A percentile compares a stretch with the other conserved stretches of the same genome.
Evolutionary conservation across 2,113 vertebrate genomes (phyloP).

Genomic region (Protobothrops mucrosquamatus): DNA sequence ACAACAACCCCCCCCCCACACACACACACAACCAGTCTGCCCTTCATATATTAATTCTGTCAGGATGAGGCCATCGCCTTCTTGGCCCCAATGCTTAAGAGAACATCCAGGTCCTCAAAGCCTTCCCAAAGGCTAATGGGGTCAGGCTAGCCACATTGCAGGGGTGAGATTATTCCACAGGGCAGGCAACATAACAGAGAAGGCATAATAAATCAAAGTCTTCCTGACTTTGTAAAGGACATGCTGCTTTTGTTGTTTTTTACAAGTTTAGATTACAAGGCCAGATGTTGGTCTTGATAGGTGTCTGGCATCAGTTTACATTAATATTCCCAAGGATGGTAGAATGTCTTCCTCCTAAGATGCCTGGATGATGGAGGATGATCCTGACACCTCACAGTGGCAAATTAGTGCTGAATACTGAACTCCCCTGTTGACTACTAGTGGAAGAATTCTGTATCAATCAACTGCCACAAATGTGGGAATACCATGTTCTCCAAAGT

Average conservation of each 20-base stretch:
- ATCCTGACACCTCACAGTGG: background rate
- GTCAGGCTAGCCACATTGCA: background rate
- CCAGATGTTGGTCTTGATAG: background rate
- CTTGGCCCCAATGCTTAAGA: background rate
- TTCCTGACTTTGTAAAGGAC: background rate
- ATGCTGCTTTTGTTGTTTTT: background rate
- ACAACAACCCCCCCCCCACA: background rate
- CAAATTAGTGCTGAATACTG: background rate
- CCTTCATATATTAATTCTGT: background rate
- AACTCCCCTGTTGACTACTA: background rate
- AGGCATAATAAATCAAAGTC: background rate
- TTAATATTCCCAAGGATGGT: background rate
- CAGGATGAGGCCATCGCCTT: background rate
- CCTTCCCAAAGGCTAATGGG: background rate
- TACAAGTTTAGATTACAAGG: background rate
- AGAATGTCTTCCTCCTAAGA: background rate
- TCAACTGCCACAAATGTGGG: background rate
- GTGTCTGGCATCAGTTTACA: background rate
- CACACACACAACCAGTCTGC: background rate
- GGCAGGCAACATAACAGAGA: background rate
- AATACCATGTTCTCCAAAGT: background rate
- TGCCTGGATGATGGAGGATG: background rate
- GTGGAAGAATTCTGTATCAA: background rate
- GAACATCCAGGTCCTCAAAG: background rate
- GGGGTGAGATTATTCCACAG: background rate